Percentiles rank a stretch among this genome's conserved stretches.
Evolutionary conservation across 1,140 invertebrate genomes (phyloP).

Genomic region (Drepana arcuata): DNA sequence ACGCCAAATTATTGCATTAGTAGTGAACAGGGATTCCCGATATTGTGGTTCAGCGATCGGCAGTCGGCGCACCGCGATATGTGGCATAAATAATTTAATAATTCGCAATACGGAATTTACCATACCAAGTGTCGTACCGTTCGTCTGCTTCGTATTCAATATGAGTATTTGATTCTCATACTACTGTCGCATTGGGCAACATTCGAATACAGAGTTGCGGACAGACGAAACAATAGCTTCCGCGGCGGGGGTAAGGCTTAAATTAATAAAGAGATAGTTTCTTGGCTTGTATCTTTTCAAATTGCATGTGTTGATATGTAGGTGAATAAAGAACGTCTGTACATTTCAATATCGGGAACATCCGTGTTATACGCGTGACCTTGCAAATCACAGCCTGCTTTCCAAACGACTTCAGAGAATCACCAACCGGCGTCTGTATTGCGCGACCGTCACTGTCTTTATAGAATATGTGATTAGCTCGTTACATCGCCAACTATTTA

Average conservation of each 20-base stretch:
- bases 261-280: conserved; percentile 17
- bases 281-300: conserved; percentile 59
- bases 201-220: conserved; percentile 37
- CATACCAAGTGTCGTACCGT: conserved; percentile 65
- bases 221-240: conserved; percentile 44
- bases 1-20: conserved; percentile 72
- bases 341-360: conserved; percentile 72
- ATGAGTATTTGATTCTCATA: conserved; percentile 72
- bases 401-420: conserved; percentile 69
- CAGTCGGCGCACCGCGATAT: conserved; percentile 55
- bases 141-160: conserved; percentile 66
- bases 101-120: conserved; percentile 71
- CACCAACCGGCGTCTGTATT: conserved; percentile 58
- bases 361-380: conserved; percentile 71
- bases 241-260: conserved; percentile 36
- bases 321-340: conserved; percentile 71
- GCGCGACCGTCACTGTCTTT: conserved; percentile 51
- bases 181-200: conserved; percentile 64
- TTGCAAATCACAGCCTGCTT: conserved; percentile 71
- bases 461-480: conserved; percentile 66
- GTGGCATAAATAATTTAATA: conserved; percentile 72
- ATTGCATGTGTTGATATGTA: conserved; percentile 65
- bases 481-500: conserved; percentile 58
- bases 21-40: conserved; percentile 67
- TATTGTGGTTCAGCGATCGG: conserved; percentile 68